These are phyloP conservation scores for Centrocercus urophasianus DNA, from an alignment of 2,113 vertebrate species.

Conservation along the genomic window DNA sequence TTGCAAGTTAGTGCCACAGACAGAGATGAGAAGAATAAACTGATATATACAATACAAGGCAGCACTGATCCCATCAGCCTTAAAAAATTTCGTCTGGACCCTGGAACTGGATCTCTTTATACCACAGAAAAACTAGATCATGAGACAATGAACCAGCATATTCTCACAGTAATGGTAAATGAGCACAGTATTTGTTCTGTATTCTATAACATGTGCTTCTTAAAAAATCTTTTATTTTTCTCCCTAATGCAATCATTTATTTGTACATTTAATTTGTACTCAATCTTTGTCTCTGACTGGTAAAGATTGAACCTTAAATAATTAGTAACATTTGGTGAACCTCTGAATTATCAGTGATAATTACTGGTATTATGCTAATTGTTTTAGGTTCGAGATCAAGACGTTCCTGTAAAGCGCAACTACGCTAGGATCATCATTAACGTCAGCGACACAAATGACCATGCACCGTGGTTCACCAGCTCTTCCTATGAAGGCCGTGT, in stretches of 20 bases:
- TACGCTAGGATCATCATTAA: constrained; percentile 89
- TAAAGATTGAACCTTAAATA: neutral
- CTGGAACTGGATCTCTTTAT: constrained; percentile 87
- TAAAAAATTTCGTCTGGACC: constrained; percentile 94
- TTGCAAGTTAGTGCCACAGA: constrained; percentile 89
- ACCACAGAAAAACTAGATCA: constrained; percentile 91
- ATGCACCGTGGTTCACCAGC: constrained; percentile 93
- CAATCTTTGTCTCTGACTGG: neutral
- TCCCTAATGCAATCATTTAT: neutral
- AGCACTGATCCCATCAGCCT: constrained; percentile 92
- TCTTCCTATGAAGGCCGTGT: constrained; percentile 88
- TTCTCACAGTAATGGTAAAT: constrained; percentile 93
- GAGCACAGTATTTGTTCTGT: neutral
- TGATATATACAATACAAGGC: constrained; percentile 93
- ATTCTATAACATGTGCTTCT: neutral
- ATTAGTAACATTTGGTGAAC: neutral
- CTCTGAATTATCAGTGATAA: neutral
- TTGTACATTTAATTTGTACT: neutral
- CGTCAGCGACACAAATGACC: constrained; percentile 94
- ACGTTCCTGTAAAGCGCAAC: constrained; percentile 96
- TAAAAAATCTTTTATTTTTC: neutral
- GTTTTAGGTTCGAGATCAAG: constrained; percentile 93
- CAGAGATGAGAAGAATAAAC: constrained; percentile 95
- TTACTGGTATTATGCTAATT: neutral
- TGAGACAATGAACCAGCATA: constrained; percentile 89